Percentiles rank a stretch among this genome's conserved stretches.
These are phyloP conservation scores for Melanotaenia maccullochi DNA, from an alignment of 2,797 vertebrate genomes.

Conservation along the genomic window DNA sequence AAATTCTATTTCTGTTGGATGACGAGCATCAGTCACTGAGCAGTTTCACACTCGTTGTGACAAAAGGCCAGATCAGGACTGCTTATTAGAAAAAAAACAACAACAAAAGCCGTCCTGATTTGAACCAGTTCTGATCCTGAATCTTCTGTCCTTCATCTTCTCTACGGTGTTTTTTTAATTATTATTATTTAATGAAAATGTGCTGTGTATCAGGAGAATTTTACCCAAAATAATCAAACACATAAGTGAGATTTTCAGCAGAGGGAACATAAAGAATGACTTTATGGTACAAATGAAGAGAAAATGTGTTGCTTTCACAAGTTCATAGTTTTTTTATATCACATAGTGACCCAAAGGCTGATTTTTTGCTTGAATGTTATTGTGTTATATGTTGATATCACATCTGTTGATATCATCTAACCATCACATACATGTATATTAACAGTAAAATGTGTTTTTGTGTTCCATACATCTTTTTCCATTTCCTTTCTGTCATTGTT, in stretches of 20 bases:
- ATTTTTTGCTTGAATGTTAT: too few relatives aligned
- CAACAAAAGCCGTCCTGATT: too few relatives aligned
- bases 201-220: neutral
- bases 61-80: slow-evolving; percentile 26
- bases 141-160: neutral
- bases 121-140: too few relatives aligned
- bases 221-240: neutral
- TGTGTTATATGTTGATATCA: too few relatives aligned
- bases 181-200: too few relatives aligned
- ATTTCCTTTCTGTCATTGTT: neutral
- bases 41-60: slow-evolving; percentile 2
- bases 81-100: too few relatives aligned
- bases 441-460: neutral
- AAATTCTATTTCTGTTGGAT: slow-evolving; percentile 49
- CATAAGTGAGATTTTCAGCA: too few relatives aligned
- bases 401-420: neutral
- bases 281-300: too few relatives aligned
- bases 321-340: neutral
- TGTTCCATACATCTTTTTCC: neutral
- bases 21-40: slow-evolving; percentile 18
- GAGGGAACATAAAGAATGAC: too few relatives aligned
- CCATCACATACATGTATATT: neutral
- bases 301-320: too few relatives aligned
- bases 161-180: neutral
- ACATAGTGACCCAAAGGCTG: too few relatives aligned